Evolutionary conservation across 2,797 vertebrate species (phyloP), one percentile per base, ranked within the genome.

Genomic region (Poeciliopsis gracilis): DNA sequence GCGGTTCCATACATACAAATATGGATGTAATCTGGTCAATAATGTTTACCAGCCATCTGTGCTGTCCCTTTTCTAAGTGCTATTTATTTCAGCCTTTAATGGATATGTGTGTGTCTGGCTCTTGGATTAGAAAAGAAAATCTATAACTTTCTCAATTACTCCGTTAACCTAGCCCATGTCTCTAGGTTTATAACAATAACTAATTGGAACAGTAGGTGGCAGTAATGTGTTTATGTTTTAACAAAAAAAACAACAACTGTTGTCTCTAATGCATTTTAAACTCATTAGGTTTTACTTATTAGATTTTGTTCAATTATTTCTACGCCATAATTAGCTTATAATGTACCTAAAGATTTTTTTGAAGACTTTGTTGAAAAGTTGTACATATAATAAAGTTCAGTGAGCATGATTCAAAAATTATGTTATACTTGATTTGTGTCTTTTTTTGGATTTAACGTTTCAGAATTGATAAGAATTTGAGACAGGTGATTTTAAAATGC

Each of bases 31-130:
- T 28, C 80, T 83, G 85, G 90, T 90, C 92, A 86, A 94, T 95
- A 93, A 76, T 80, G 66, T 72, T 77, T 36, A 77, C 10, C 73
- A 74, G 78, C 93, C 93, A 94, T 94, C 93, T 94, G 92, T 94
- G 91, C 91, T 86, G 84, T 73, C 67, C 74, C 87, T 74, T 77
- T 78, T 80, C 84, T 87, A 86, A 84, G 87, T 88, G 88, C 89
- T 85, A 83, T 92, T 91, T 90, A 88, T 89, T 85, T 76, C 87
- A 84, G 74, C 83, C 77, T 84, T 87, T 83, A 86, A 87, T 79
- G 55, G 75, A 85, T 51, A 46, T 69, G 20, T 70, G 77, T 84
- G 90, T 90, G 82, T 82, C 47, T 8, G n/a, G 30, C 45, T 85
- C 53, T 59, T 79, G 72, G 69, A 75, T 63, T 18, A 57, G 30